Evolutionary conservation across 2,888 invertebrate genomes (phyloP), one percentile per base, ranked within the genome.

Genomic region (Melanophora roralis): DNA sequence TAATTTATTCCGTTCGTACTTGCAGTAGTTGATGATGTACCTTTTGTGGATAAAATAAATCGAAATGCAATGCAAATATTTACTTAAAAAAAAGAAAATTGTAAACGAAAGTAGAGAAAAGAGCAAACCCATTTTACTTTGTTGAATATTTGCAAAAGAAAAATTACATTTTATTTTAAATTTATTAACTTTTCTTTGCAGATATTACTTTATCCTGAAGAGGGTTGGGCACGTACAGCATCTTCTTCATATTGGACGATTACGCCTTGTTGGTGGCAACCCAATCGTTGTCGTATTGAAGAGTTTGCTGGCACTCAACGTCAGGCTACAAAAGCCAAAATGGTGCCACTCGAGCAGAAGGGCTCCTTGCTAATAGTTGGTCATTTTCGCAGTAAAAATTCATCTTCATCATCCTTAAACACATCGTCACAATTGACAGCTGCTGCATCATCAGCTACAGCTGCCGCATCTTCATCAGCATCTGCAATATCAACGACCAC

Each of bases 171-270:
- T n/a, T n/a, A n/a, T n/a, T n/a, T n/a, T n/a, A n/a, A n/a, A n/a
- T n/a, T n/a, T n/a, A n/a, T n/a, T n/a, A n/a, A n/a, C n/a, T n/a
- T n/a, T n/a, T 57, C 77, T 83, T 86, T 87, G 34, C 91, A 95
- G 95, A 95, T 96, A 84, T 92, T 95, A 84, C 91, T 96, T 86
- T 96, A 95, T 88, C 96, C 96, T 2, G 96, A 96, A 89, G 96
- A 96, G 88, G 95, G 96, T 21, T 96, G 96, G 95, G 96, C 96
- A 81, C 93, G 95, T 84, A 95, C 95, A 85, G 96, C 96, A 40
- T 94, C 95, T 64, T 95, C 95, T 64, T 95, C 95, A 69, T 95
- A 96, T 91, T 96, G 96, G 96, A 94, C 95, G 69, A 92, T 96
- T 86, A 95, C 95, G 89, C 95, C 95, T 55, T 94, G 94, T 87